Evolutionary conservation across 2,888 invertebrate genomes (phyloP).

Genomic region (Cataglyphis rosenhaueri): DNA sequence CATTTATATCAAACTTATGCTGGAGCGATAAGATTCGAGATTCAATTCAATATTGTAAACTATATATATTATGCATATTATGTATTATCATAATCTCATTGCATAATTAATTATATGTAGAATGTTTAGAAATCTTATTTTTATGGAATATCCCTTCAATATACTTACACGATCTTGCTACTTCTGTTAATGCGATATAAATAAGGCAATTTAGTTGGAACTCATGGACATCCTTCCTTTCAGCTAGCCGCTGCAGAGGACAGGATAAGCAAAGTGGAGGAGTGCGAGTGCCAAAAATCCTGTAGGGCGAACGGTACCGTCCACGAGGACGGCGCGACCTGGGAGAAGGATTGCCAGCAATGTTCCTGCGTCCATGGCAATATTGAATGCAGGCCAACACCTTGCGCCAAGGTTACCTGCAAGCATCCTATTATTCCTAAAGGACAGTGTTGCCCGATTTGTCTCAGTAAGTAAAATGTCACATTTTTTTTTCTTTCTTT

Average conservation of each 20-base stretch:
- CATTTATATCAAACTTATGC: not conserved
- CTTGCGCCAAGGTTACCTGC: slow-evolving; percentile 92
- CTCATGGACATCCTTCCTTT: slow-evolving; percentile 82
- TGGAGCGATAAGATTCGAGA: not conserved
- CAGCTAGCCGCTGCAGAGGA: slow-evolving; percentile 94
- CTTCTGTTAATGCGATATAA: not conserved
- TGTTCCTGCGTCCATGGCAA: slow-evolving; percentile 96
- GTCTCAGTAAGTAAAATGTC: slow-evolving; percentile 90
- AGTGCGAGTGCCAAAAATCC: slow-evolving; percentile 96
- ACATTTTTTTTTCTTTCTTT: not conserved
- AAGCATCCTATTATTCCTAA: slow-evolving; percentile 92
- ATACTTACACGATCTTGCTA: not conserved
- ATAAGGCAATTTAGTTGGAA: slow-evolving; percentile 35
- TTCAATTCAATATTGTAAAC: not conserved
- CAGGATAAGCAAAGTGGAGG: slow-evolving; percentile 92
- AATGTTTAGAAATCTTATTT: not conserved
- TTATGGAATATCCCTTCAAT: not conserved
- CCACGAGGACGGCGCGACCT: slow-evolving; percentile 93
- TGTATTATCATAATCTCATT: not conserved
- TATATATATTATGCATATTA: not conserved
- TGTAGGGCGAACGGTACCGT: slow-evolving; percentile 93
- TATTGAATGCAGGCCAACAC: slow-evolving; percentile 93
- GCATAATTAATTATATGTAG: not conserved
- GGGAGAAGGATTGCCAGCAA: slow-evolving; percentile 94
- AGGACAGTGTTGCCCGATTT: slow-evolving; percentile 94